These are phyloP conservation scores for Acridotheres tristis DNA, from an alignment of 2,797 vertebrate genomes.

Conservation along the genomic window DNA sequence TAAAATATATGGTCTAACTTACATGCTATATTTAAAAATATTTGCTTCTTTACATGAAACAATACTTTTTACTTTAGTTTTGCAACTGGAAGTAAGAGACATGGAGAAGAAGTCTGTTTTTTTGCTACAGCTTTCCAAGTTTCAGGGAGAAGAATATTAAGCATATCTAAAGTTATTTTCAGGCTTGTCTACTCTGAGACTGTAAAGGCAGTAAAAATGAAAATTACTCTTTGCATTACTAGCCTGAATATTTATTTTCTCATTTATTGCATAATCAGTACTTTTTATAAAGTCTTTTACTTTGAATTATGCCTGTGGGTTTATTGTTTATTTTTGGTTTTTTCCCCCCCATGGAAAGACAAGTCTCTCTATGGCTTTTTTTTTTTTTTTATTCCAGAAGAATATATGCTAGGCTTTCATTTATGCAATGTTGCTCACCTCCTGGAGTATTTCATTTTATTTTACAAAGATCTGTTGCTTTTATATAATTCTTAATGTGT, in stretches of 20 bases:
- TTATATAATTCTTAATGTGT: background rate
- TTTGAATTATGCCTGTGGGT: background rate
- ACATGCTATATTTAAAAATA: background rate
- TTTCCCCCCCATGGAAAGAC: background rate
- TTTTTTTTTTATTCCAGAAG: background rate
- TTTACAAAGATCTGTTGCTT: background rate
- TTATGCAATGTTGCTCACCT: background rate
- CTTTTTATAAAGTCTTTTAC: background rate
- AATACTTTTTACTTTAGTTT: background rate
- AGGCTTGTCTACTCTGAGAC: background rate
- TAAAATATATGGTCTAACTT: background rate
- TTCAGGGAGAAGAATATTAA: background rate
- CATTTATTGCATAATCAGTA: background rate
- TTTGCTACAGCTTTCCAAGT: background rate
- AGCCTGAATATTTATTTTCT: background rate
- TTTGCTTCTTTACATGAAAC: background rate
- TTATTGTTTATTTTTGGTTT: background rate
- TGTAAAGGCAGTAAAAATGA: background rate
- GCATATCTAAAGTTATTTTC: background rate
- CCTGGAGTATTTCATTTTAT: background rate
- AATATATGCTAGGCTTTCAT: background rate
- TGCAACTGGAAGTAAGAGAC: background rate
- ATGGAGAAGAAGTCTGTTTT: background rate
- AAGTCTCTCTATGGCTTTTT: background rate
- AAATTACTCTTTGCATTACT: background rate